Conservation (phyloP, 2,113 vertebrate genomes). For the Sapajus apella region DNA sequence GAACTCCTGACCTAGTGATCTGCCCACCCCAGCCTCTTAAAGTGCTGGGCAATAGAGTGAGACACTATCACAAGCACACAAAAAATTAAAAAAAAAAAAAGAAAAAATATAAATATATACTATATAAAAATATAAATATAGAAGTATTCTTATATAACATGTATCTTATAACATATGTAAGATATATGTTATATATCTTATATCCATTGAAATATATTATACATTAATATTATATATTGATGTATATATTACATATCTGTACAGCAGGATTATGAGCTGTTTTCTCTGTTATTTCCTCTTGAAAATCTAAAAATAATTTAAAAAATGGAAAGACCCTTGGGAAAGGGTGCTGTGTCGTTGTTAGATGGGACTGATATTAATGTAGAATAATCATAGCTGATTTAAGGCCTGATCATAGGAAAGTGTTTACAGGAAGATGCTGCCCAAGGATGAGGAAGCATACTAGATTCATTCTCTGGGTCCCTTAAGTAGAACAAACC, state of each 20-base stretch:
- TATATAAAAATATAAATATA: too few species aligned
- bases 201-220: too few species aligned
- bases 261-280: neutral
- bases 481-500: neutral
- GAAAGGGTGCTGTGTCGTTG: neutral
- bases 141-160: too few species aligned
- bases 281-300: slow-evolving; percentile 25
- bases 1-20: too few species aligned
- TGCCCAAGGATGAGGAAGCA: neutral
- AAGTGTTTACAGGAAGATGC: neutral
- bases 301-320: neutral
- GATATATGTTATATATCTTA: too few species aligned
- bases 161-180: too few species aligned
- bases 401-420: neutral
- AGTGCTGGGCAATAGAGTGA: neutral
- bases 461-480: neutral
- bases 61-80: neutral
- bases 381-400: neutral
- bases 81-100: neutral
- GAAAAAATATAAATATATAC: neutral
- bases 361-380: neutral
- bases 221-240: too few species aligned
- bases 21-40: too few species aligned
- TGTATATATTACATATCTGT: neutral
- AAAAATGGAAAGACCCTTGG: neutral